Base-by-base conservation (phyloP, 2,888 invertebrate genomes). In the Alentia gelatinosa region DNA sequence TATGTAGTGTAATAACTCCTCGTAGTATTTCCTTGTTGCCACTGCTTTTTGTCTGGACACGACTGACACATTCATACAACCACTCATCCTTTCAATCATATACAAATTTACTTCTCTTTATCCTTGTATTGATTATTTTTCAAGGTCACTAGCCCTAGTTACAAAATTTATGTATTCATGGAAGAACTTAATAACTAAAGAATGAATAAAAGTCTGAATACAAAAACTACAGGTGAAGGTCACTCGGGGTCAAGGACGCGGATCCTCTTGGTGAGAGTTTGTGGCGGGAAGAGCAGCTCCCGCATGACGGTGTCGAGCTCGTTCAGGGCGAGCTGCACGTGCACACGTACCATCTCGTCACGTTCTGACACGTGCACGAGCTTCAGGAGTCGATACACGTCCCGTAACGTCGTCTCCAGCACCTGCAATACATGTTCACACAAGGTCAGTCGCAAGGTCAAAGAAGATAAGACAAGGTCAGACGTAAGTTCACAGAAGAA, bases 251-350 rank as follows among this genome's bases (percentile, higher is more conserved):
- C 90, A 30, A 95, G 93, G 50, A 96, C 94, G 86, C 93, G 92
- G 42, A 97, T 97, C 92, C 96, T 97, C 94, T 97, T 97, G 93
- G 97, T 97, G 90, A 97, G 95, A 90, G 96, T 96, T 86, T 97
- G 95, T 94, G 97, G 96, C 0, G 97, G 97, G 93, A 97, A 97
- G 40, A 98, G 94, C 93, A 97, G 97, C 90, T 97, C 96, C 93
- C 96, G 97, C 91, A 97, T 97, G 90, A 97, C 97, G 91, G 97
- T 97, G 94, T 98, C 97, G 23, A 98, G 96, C 96, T 98, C 98
- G 95, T 98, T 97, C 63, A 98, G 96, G 0, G 98, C 98, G 90
- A 98, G 95, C 95, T 98, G 97, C 33, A 97, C 97, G 94, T 98
- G 98, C 83, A 98, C 96, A 94, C 97, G 97, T 84, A 98, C 97